Percentiles rank a stretch among this genome's conserved stretches.
These are phyloP conservation scores for Tethya wilhelma DNA, from an alignment of 37 sponge, comb jelly and placozoan genomes.

Conservation along the genomic window DNA sequence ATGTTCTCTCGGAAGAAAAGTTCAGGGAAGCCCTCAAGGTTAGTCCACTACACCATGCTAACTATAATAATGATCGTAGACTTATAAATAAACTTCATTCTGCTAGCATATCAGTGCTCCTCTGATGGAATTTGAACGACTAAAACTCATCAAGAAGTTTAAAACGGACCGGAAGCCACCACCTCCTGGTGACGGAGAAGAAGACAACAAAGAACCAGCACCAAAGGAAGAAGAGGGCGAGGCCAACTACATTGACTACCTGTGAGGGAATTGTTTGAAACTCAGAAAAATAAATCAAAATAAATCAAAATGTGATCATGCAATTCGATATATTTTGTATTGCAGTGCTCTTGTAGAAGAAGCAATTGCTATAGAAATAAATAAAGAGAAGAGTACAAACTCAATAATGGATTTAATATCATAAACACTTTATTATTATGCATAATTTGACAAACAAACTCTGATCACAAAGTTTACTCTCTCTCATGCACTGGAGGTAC, in stretches of 20 bases:
- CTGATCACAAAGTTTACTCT: too few relatives aligned
- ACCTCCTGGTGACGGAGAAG: not conserved
- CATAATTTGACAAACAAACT: too few relatives aligned
- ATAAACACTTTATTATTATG: too few relatives aligned
- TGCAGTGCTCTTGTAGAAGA: too few relatives aligned
- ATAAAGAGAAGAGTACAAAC: too few relatives aligned
- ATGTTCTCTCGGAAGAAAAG: conserved; percentile 46
- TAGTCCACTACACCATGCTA: not conserved
- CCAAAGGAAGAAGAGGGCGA: not conserved
- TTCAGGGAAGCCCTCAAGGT: conserved; percentile 73
- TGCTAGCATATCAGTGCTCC: conserved; percentile 67
- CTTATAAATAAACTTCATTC: not conserved
- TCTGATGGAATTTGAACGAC: conserved; percentile 68
- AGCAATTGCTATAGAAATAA: too few relatives aligned
- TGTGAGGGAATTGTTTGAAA: too few relatives aligned
- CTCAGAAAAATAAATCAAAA: too few relatives aligned
- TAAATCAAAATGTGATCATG: too few relatives aligned
- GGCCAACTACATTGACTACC: conserved; percentile 36
- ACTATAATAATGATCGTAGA: not conserved
- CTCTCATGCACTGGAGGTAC: too few relatives aligned
- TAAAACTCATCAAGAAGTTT: conserved; percentile 62
- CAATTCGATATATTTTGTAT: too few relatives aligned
- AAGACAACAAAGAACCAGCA: not conserved
- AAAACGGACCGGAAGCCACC: conserved; percentile 7
- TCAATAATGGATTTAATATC: too few relatives aligned